A percentile compares a stretch with the other conserved stretches of the same genome.
Evolutionary conservation across 1,140 invertebrate species (phyloP).

Genomic region (Solenopsis fugax): DNA sequence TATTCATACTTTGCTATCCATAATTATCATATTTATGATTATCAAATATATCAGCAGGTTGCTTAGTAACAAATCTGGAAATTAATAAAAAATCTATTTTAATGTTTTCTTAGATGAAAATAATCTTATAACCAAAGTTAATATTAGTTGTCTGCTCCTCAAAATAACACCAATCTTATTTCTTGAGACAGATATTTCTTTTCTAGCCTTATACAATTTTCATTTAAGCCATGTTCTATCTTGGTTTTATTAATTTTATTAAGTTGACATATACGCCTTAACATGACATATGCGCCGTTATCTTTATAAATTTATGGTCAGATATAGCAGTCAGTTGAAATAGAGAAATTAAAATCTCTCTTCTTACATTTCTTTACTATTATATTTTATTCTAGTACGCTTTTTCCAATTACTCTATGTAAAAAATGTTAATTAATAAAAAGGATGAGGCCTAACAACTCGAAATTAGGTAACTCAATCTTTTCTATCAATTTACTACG

Average conservation of each 20-base stretch:
- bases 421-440: not conserved
- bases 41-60: not conserved
- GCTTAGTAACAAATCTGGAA: not conserved
- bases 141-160: not conserved
- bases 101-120: not conserved
- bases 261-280: too few species aligned
- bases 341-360: not conserved
- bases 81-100: not conserved
- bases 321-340: not conserved
- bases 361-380: not conserved
- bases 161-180: not conserved
- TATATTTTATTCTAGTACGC: conserved; percentile 8
- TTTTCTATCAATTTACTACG: too few species aligned
- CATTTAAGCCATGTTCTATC: not conserved
- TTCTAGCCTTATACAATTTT: not conserved
- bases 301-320: conserved; percentile 22
- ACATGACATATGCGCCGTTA: not conserved
- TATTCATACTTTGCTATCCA: not conserved
- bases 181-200: not conserved
- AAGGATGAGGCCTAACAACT: too few species aligned
- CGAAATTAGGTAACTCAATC: too few species aligned
- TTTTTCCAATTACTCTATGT: not conserved
- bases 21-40: not conserved
- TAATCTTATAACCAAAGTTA: not conserved
- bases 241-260: conserved; percentile 18